These are phyloP conservation scores for Plutella xylostella DNA, from an alignment of 2,888 invertebrate genomes.

Conservation along the genomic window DNA sequence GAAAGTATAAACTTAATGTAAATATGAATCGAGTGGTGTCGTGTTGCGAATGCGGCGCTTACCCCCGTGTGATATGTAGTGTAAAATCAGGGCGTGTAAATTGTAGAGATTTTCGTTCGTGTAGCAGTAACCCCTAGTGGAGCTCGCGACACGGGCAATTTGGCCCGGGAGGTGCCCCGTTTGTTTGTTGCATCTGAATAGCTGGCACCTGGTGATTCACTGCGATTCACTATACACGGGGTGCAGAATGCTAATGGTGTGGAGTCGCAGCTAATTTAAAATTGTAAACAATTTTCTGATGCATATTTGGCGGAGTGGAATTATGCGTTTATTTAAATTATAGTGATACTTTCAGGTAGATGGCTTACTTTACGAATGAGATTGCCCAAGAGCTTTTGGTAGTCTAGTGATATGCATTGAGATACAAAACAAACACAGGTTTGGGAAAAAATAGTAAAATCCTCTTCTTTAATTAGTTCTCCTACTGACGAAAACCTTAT, in stretches of 20 bases:
- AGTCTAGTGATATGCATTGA: too few relatives aligned
- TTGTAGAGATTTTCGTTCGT: slow-evolving; percentile 58
- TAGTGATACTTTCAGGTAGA: too few relatives aligned
- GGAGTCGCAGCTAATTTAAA: not conserved
- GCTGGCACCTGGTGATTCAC: slow-evolving; percentile 44
- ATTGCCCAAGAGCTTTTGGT: too few relatives aligned
- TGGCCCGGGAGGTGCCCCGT: slow-evolving; percentile 48
- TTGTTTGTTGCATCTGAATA: slow-evolving; percentile 30
- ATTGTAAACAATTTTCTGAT: not conserved
- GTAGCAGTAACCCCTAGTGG: slow-evolving; percentile 49
- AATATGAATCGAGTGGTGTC: slow-evolving; percentile 28
- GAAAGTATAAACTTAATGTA: slow-evolving; percentile 30
- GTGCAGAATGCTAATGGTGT: slow-evolving; percentile 15
- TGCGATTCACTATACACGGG: slow-evolving; percentile 29
- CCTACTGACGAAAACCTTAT: too few relatives aligned
- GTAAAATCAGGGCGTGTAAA: slow-evolving; percentile 43
- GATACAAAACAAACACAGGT: too few relatives aligned
- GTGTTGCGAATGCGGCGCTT: slow-evolving; percentile 7
- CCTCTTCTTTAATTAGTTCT: too few relatives aligned
- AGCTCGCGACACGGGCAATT: slow-evolving; percentile 60
- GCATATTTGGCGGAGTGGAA: too few relatives aligned
- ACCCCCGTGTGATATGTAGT: slow-evolving; percentile 13
- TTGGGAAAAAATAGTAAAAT: too few relatives aligned
- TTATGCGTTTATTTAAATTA: too few relatives aligned
- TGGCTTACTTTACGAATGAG: too few relatives aligned